phyloP scores from a whole-genome alignment of 1,140 invertebrate genomes.

The Meloidogyne exigua region DNA sequence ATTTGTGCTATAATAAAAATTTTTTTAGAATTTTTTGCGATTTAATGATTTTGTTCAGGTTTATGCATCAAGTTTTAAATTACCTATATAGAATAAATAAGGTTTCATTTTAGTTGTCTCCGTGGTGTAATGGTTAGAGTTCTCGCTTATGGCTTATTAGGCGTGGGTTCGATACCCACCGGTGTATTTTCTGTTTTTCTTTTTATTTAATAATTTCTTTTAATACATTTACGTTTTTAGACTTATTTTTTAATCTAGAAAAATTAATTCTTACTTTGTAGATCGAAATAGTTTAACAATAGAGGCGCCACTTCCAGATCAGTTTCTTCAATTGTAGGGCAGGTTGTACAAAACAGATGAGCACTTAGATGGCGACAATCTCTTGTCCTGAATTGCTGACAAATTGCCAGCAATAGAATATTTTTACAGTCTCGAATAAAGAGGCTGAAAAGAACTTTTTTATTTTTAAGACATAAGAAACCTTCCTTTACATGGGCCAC shows the following conservation, averaged over 20 bases:
- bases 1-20: slow-evolving; percentile 39
- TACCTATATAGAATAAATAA: too few species aligned
- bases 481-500: slow-evolving; percentile 51
- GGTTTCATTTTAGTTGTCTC: too few species aligned
- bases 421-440: slow-evolving; percentile 47
- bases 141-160: too few species aligned
- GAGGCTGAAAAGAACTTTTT: slow-evolving; percentile 33
- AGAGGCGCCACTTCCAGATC: slow-evolving; percentile 37
- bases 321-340: slow-evolving; percentile 50
- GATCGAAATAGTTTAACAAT: slow-evolving; percentile 30
- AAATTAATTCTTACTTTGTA: slow-evolving; percentile 29
- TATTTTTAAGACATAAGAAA: neutral
- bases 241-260: too few species aligned
- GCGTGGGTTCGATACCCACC: too few species aligned
- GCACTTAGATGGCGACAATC: slow-evolving; percentile 39
- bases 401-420: slow-evolving; percentile 38
- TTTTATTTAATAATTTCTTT: too few species aligned
- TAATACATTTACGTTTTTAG: too few species aligned
- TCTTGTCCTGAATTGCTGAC: slow-evolving; percentile 50
- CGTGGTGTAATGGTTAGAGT: too few species aligned
- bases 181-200: too few species aligned
- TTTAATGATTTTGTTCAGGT: too few species aligned
- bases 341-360: slow-evolving; percentile 45
- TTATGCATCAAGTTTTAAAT: too few species aligned
- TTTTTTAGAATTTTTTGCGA: too few species aligned